Evolutionary conservation across 2,888 invertebrate species (phyloP), one percentile per base, ranked within the genome.

Genomic region (Sphinx pinastri): DNA sequence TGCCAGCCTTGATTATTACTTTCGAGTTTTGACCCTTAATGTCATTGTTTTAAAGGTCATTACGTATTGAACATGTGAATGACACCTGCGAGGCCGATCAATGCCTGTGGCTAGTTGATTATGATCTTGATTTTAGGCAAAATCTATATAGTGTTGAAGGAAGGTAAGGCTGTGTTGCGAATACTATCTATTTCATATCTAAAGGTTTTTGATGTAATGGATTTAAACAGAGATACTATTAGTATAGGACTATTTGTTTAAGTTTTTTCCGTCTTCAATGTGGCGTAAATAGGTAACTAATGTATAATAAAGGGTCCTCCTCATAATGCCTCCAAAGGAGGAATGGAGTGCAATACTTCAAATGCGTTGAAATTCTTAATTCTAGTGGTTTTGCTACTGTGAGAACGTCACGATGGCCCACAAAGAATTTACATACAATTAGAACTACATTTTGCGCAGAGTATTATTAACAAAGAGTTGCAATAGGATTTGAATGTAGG

Each of bases 41-140:
- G 60, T 47, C 60, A 47, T 63, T 49, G 47, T 63, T 45, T 63
- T 47, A 47, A 63, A 63, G 19, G 60, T 63, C 60, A 63, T 12
- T 47, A 47, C 60, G 14, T 63, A 45, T n/a, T 60, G 60, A 12
- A 45, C 45, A 45, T 47, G 47, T 63, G 60, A 63, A 47, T 63
- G 60, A 63, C 60, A 47, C 19, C 16, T 60, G 45, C 60, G 45
- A 60, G 60, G 45, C 19, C 59, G 45, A n/a, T 14, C 14, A 14
- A n/a, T 2, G 14, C 14, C 14, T 52, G 52, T 14, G 14, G 5
- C 7, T 7, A 52, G n/a, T 52, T 51, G 51, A 13, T 51, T 51
- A 51, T 51, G 13, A 51, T 13, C 12, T 51, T 51, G 10, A 12
- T 4, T 51, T 11, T 38, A 38, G 8, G 38, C 6, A 38, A 5